These are phyloP conservation scores for Thymelicus acteon DNA, from an alignment of 2,888 invertebrate genomes.

Conservation along the genomic window DNA sequence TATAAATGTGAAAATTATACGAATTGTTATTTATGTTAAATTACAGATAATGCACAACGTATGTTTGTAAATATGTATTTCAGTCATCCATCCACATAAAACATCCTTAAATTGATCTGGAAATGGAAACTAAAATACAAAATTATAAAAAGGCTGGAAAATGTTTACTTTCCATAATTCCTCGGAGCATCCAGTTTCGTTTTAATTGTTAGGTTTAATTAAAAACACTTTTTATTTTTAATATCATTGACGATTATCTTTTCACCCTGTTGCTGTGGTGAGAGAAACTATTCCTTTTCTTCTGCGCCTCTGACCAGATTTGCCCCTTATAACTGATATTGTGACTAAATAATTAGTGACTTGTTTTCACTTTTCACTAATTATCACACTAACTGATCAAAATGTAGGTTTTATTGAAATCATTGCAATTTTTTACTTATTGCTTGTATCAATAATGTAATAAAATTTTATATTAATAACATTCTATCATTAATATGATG, in stretches of 20 bases:
- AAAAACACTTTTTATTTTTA: constrained; percentile 1
- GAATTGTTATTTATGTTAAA: not conserved
- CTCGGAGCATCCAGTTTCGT: constrained; percentile 15
- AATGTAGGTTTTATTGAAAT: too few species aligned
- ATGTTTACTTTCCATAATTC: constrained; percentile 28
- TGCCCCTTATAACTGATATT: too few species aligned
- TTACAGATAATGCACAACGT: not conserved
- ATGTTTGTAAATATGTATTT: constrained; percentile 27
- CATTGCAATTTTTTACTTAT: too few species aligned
- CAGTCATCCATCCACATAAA: not conserved
- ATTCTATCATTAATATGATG: too few species aligned
- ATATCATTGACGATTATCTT: not conserved
- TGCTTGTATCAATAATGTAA: too few species aligned
- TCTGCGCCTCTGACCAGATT: not conserved
- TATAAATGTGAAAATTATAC: constrained; percentile 58
- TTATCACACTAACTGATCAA: too few species aligned
- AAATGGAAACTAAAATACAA: constrained; percentile 4
- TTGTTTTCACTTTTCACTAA: too few species aligned
- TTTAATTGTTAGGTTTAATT: not conserved
- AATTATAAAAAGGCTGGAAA: constrained; percentile 24
- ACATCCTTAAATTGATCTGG: not conserved
- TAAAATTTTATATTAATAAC: too few species aligned
- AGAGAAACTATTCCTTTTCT: not conserved
- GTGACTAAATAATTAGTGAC: too few species aligned
- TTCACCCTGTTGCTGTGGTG: not conserved